Percentiles rank a stretch among this genome's conserved stretches.
Evolutionary conservation across 2,113 vertebrate species (phyloP).

Genomic region (Amia ocellicauda): DNA sequence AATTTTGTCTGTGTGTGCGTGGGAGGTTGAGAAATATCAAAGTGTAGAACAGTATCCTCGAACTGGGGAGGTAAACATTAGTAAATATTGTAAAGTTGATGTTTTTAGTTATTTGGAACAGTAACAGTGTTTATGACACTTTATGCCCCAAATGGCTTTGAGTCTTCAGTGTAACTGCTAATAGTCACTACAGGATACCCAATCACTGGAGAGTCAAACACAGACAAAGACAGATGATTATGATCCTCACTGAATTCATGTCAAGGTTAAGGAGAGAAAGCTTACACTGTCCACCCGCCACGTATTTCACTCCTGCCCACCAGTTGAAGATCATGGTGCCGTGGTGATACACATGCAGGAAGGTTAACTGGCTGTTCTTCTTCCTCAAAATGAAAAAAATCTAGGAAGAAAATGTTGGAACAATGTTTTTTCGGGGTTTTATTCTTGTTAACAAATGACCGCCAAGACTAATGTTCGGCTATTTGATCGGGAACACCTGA

Average conservation of each 20-base stretch:
- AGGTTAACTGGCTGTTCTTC: constrained; percentile 72
- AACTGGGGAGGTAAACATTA: too few relatives aligned
- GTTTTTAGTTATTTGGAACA: neutral
- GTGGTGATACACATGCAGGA: constrained; percentile 79
- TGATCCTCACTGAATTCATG: too few relatives aligned
- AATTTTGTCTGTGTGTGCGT: too few relatives aligned
- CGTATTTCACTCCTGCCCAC: constrained; percentile 72
- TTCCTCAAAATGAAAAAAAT: constrained; percentile 77
- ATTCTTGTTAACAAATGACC: too few relatives aligned
- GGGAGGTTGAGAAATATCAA: too few relatives aligned
- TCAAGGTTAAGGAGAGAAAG: neutral
- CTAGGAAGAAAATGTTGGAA: constrained; percentile 50
- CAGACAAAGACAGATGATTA: neutral
- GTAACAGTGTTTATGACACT: neutral
- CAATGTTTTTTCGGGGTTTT: too few relatives aligned
- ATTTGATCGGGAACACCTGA: too few relatives aligned
- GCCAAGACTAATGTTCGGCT: too few relatives aligned
- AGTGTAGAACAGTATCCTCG: too few relatives aligned
- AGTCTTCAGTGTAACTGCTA: neutral
- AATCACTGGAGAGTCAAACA: neutral
- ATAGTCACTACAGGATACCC: neutral
- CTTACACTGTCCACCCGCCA: constrained; percentile 76
- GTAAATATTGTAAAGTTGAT: neutral
- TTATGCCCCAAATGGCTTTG: neutral
- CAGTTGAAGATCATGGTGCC: constrained; percentile 75